These are phyloP conservation scores for Zonotrichia albicollis DNA, from an alignment of 2,797 vertebrate genomes.

Conservation along the genomic window DNA sequence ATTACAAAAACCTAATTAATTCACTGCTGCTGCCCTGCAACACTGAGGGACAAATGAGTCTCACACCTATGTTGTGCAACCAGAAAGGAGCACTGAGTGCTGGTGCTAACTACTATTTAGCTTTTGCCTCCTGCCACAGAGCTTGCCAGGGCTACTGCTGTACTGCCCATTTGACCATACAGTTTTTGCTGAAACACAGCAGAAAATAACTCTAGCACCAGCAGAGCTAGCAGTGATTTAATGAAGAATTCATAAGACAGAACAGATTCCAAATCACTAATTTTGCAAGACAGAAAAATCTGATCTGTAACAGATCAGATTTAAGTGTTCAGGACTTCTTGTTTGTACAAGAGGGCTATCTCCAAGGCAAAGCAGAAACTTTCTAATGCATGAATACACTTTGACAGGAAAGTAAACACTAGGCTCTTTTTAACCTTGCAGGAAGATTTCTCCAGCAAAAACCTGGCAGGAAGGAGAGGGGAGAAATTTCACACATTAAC, in stretches of 20 bases:
- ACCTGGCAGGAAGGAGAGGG: background rate
- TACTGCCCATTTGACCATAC: background rate
- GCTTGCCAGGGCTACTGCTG: background rate
- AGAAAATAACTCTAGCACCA: background rate
- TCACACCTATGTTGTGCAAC: background rate
- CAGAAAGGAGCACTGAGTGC: background rate
- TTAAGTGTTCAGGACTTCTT: background rate
- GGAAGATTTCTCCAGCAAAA: background rate
- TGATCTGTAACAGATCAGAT: background rate
- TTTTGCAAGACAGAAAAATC: background rate
- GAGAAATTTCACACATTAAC: constrained; percentile 32
- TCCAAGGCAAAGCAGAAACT: background rate
- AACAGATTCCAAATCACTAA: background rate
- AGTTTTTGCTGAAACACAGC: background rate
- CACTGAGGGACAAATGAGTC: background rate
- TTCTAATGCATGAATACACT: background rate
- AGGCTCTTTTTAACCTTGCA: background rate
- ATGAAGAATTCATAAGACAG: background rate
- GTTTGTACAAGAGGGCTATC: background rate
- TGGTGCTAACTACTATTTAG: background rate
- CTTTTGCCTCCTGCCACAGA: background rate
- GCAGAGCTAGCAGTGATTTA: background rate
- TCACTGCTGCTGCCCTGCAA: background rate
- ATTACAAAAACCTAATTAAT: background rate
- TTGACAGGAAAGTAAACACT: background rate